Percentiles rank a stretch among this genome's conserved stretches.
phyloP scores from a whole-genome alignment of 2,113 vertebrate species.

The Eclectus roratus region DNA sequence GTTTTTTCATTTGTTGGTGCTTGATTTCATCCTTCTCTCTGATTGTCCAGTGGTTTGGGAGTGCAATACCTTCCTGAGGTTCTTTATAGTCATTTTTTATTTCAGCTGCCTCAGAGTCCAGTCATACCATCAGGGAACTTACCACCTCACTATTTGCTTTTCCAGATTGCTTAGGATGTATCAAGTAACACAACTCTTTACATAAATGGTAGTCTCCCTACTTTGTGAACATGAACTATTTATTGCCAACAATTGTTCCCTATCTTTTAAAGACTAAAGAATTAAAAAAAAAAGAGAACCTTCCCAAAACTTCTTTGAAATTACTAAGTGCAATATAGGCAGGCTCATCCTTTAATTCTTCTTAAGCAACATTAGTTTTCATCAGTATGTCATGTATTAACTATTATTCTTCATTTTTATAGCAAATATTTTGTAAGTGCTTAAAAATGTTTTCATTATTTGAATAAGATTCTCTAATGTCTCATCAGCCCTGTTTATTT shows the following conservation, averaged over 20 bases:
- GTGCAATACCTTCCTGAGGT: not conserved
- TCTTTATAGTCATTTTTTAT: not conserved
- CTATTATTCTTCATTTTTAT: not conserved
- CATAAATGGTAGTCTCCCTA: not conserved
- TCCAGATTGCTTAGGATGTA: not conserved
- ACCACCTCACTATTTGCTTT: not conserved
- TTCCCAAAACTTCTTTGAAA: not conserved
- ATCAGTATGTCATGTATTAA: not conserved
- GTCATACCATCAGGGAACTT: not conserved
- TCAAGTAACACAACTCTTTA: not conserved
- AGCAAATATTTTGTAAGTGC: not conserved
- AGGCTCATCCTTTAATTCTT: not conserved
- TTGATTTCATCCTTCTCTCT: not conserved
- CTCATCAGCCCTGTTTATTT: conserved; percentile 32
- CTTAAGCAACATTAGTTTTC: not conserved
- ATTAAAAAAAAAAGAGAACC: not conserved
- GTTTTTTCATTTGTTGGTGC: not conserved
- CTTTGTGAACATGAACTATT: not conserved
- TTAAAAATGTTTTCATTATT: not conserved
- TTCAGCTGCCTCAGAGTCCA: not conserved
- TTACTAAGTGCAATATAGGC: not conserved
- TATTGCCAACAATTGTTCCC: not conserved
- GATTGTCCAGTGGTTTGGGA: not conserved
- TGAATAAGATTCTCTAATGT: not conserved
- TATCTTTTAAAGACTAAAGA: not conserved